Evolutionary conservation across 2,888 invertebrate species (phyloP), one percentile per base, ranked within the genome.

Genomic region (Tenodera sinensis): DNA sequence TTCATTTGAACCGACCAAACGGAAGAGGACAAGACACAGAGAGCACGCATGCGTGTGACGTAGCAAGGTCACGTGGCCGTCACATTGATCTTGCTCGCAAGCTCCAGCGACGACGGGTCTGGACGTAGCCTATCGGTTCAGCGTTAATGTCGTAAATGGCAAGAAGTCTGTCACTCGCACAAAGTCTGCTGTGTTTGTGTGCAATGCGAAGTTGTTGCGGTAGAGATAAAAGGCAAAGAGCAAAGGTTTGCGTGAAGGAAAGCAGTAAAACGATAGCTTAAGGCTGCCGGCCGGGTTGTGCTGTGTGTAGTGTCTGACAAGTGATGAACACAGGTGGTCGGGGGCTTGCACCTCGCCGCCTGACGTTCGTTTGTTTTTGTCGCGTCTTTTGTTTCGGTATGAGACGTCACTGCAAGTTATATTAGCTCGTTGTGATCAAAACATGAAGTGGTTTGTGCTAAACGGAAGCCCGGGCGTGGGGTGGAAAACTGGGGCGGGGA

Each of bases 11-110:
- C 54, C 54, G 54, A 71, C 54, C 15, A 71, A 71, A 71, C 54
- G 54, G 54, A 71, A 20, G 54, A 71, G 54, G 20, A 71, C 54
- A 71, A 71, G 54, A 71, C 54, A 54, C 54, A 71, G 25, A 71
- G 54, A 71, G 54, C 54, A 71, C 54, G 54, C 54, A 71, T 71
- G 54, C 89, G n/a, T 54, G 84, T 42, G 84, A 84, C 84, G 88
- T 84, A 28, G 42, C 34, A n/a, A 85, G 25, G 85, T 88, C 88
- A 88, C 86, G 87, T 87, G 84, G 88, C 34, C 88, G 25, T 81
- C 84, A 82, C 89, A 85, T 84, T 88, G 88, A 88, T 87, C 88
- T 88, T 84, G 34, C 83, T 28, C 83, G 82, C 47, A 81, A 28
- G 87, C 81, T 28, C 83, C 28, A 83, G 83, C 30, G 30, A 28